Base-by-base conservation (phyloP, 2,113 vertebrate genomes). In the Notothenia coriiceps region DNA sequence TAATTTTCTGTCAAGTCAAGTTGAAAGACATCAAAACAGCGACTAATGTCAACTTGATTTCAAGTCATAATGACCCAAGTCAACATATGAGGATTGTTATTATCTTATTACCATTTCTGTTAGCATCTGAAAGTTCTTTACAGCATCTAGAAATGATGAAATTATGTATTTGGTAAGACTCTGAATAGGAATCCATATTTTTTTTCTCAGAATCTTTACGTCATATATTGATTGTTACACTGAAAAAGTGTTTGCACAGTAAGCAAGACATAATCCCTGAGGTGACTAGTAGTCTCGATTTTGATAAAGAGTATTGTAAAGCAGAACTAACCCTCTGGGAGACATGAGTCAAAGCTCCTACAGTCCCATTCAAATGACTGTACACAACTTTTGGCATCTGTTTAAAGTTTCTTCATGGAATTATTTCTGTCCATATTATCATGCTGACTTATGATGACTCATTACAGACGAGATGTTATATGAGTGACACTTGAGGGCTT, bases 331-430 rank as follows among this genome's bases (percentile, higher is more conserved):
- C 54, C 49, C 57, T 69, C 67, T 22, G 78, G 72, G 18, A 70
- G 10, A 55, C n/a, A 85, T 91, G 91, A 93, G 85, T 93, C 91
- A 92, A 82, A 72, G 51, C 70, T 74, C 70, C 69, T 35, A 51
- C 49, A 2, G 5, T 65, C 29, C 51, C 50, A 13, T 43, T 76
- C 68, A 79, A 70, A 77, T 75, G 82, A 87, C 84, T 90, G 59
- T 79, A 51, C 69, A 56, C 46, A 73, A 43, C 25, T 72, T 68
- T 66, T 68, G 57, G 25, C 46, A 57, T 4, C 46, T 72, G 77
- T 66, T 61, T 65, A 25, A 52, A 73, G 59, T 63, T 65, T 66
- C 12, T 84, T 66, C 25, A 29, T 75, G 55, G 40, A 70, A 69
- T 77, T 79, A 63, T 89, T 84, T 75, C 43, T 82, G 76, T 59